phyloP scores from a whole-genome alignment of 2,888 invertebrate species.

The Caenorhabditis afra region DNA sequence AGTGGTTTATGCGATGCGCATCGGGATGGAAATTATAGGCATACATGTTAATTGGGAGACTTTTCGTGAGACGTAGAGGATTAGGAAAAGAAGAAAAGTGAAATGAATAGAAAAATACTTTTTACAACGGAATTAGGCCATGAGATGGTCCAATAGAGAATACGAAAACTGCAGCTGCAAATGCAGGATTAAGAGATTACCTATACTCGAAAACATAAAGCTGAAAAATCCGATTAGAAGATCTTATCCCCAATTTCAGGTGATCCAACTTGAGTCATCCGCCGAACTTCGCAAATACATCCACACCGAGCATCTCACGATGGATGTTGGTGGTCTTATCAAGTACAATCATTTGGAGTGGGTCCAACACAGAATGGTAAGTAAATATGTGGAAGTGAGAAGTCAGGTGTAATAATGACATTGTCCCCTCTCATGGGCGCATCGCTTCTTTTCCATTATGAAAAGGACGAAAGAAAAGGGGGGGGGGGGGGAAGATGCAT shows the following conservation, averaged over 20 bases:
- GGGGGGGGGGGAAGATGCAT: conserved; percentile 20
- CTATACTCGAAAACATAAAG: not conserved
- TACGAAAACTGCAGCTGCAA: not conserved
- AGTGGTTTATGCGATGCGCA: conserved; percentile 34
- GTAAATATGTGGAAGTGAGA: not conserved
- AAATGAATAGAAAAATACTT: not conserved
- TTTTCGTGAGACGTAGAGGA: not conserved
- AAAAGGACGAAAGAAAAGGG: conserved; percentile 41
- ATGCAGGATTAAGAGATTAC: conserved; percentile 1
- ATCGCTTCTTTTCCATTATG: conserved; percentile 16
- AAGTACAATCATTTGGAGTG: conserved; percentile 94
- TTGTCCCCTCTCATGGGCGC: not conserved
- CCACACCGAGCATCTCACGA: conserved; percentile 87
- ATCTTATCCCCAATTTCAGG: conserved; percentile 80
- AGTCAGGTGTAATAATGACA: too few relatives aligned
- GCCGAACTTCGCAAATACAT: conserved; percentile 91
- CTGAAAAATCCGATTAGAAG: conserved; percentile 12
- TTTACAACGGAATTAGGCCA: conserved; percentile 16
- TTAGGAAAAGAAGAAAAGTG: not conserved
- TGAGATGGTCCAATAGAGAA: conserved; percentile 9
- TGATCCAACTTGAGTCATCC: conserved; percentile 88
- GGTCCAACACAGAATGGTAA: conserved; percentile 96
- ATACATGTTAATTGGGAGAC: conserved; percentile 36
- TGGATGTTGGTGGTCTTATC: conserved; percentile 91
- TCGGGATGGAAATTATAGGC: conserved; percentile 44